Conservation (phyloP, 2,113 vertebrate genomes). For the Pitta sordida region DNA sequence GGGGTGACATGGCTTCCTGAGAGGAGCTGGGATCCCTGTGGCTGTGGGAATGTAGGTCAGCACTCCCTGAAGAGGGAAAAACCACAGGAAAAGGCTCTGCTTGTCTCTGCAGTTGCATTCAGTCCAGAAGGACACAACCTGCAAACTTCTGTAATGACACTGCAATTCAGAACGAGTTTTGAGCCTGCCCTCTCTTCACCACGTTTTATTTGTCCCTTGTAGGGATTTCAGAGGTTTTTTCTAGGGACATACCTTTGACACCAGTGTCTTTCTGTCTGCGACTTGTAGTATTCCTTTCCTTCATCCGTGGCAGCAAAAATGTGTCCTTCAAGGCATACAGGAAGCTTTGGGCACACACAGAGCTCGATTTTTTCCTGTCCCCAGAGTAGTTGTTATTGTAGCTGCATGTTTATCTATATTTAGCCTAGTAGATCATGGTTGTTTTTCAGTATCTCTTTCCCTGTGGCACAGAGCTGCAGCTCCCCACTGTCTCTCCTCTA, state of each 20-base stretch:
- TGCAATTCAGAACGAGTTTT: neutral
- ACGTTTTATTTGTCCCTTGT: neutral
- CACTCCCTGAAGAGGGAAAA: neutral
- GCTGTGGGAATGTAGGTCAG: neutral
- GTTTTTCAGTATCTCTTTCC: neutral
- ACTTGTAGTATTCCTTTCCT: neutral
- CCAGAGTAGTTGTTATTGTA: neutral
- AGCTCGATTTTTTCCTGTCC: neutral
- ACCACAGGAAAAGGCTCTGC: neutral
- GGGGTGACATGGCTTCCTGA: accelerated
- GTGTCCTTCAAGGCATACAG: neutral
- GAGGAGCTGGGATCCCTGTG: neutral
- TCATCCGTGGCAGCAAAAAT: neutral
- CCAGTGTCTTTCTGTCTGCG: neutral
- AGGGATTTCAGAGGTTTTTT: neutral
- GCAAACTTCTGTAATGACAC: neutral
- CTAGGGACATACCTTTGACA: neutral
- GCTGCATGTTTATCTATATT: neutral
- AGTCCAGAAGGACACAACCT: neutral
- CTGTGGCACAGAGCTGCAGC: neutral
- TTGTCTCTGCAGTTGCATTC: neutral
- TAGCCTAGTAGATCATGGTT: neutral
- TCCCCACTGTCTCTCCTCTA: neutral
- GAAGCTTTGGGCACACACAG: neutral
- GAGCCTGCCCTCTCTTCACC: neutral